A percentile compares a stretch with the other conserved stretches of the same genome.
Conservation (phyloP, 2,888 invertebrate genomes). For the Ecliptopera silaceata region DNA sequence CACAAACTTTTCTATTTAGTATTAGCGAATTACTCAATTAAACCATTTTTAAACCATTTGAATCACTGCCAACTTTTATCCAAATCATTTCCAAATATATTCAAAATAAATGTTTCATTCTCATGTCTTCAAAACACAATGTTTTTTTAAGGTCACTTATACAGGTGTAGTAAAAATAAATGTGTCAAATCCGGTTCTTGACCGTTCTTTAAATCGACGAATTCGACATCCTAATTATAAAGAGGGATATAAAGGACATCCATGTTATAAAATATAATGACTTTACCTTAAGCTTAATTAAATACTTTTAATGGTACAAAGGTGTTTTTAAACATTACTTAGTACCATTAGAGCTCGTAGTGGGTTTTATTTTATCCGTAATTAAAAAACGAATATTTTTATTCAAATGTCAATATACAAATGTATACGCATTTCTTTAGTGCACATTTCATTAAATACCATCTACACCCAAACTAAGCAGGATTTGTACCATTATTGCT, state of each 20-base stretch:
- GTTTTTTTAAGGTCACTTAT: constrained; percentile 10
- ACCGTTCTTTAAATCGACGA: not conserved
- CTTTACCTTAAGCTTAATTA: not conserved
- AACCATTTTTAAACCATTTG: constrained; percentile 15
- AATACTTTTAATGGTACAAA: no score
- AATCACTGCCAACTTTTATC: constrained; percentile 11
- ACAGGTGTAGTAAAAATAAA: constrained; percentile 18
- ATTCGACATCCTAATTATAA: constrained; percentile 5
- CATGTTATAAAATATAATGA: not conserved
- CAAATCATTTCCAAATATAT: constrained; percentile 21
- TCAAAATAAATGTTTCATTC: no score
- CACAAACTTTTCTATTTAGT: not conserved
- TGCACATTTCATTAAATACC: no score
- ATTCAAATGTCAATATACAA: no score
- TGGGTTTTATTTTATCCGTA: no score
- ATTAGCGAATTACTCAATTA: constrained; percentile 6
- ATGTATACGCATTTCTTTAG: no score
- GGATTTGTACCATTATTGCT: no score
- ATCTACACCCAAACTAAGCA: no score
- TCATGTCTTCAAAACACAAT: constrained; percentile 6
- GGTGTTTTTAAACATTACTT: no score
- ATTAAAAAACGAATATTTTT: no score
- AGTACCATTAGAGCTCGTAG: no score
- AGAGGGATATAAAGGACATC: constrained; percentile 2
- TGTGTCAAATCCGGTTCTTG: constrained; percentile 10